Conservation (phyloP, 1,140 invertebrate genomes). For the Tenebrio molitor region DNA sequence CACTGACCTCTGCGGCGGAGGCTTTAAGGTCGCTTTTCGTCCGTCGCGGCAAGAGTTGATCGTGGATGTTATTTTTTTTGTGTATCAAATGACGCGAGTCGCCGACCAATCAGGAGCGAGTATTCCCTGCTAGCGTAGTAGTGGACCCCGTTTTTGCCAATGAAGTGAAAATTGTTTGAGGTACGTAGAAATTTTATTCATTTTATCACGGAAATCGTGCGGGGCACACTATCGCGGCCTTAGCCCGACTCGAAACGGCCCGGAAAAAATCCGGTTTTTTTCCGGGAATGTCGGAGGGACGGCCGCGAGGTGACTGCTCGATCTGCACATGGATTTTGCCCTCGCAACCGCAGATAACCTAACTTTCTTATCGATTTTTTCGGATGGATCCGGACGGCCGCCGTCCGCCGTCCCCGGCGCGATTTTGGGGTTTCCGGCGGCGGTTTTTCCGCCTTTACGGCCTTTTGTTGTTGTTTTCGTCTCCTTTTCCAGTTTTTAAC, state of each 20-base stretch:
- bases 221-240: slow-evolving; percentile 54
- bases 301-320: slow-evolving; percentile 2
- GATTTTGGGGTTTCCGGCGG: neutral
- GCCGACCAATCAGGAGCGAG: slow-evolving; percentile 62
- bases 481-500: slow-evolving; percentile 49
- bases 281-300: slow-evolving; percentile 16
- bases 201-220: slow-evolving; percentile 65
- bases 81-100: slow-evolving; percentile 65
- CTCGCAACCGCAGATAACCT: slow-evolving; percentile 58
- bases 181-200: slow-evolving; percentile 68
- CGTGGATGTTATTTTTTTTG: slow-evolving; percentile 64
- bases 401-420: neutral
- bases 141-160: slow-evolving; percentile 65
- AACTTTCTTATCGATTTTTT: slow-evolving; percentile 66
- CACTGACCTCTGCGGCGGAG: neutral
- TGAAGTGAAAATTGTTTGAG: slow-evolving; percentile 66
- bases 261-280: slow-evolving; percentile 54
- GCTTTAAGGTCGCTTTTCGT: slow-evolving; percentile 2
- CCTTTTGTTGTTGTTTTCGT: slow-evolving; percentile 40
- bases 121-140: slow-evolving; percentile 63
- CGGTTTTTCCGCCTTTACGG: neutral
- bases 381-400: neutral
- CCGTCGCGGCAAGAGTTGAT: neutral
- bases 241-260: slow-evolving; percentile 51
- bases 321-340: slow-evolving; percentile 7